Base-by-base conservation (phyloP, 2,797 vertebrate species). In the Cuniculus paca region DNA sequence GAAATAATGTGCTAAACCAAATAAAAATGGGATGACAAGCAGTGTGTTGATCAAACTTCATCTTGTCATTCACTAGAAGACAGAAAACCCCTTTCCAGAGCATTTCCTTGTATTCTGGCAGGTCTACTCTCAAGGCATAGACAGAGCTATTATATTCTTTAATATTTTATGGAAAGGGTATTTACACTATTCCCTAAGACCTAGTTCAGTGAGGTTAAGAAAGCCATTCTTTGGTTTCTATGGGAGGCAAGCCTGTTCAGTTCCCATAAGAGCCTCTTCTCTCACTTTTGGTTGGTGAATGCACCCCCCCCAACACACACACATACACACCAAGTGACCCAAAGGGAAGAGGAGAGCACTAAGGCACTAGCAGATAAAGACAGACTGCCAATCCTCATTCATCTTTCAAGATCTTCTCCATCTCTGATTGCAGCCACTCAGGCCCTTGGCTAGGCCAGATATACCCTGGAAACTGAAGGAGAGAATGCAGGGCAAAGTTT, bases 401-500 rank as follows among this genome's bases (percentile, higher is more conserved):
- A 19, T 9, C 42, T 88, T 83, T 84, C 65, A 88, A 56, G 72
- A 34, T 39, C 19, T 74, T 75, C 81, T 94, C 50, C 48, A 28
- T 48, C 72, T 63, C 39, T 90, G 45, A 74, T 28, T 16, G 28
- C 83, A 78, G 48, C 31, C 20, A 24, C 65, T 68, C 48, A 26
- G 42, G 74, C 22, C 82, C 61, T 36, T 24, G 39, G 52, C 34
- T 14, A 4, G 10, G 11, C 77, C 54, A 19, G 4, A 60, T 26
- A 12, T 50, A 22, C 4, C 6, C 13, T 85, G 28, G 17, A 26
- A 54, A n/a, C 22, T 22, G 61, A 86, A 93, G 52, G 45, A 58
- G 31, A 85, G n/a, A 90, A 70, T 52, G 68, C 92, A 88, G 45
- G 31, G 45, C 13, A 94, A 60, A 36, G 45, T 42, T 97, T 95